phyloP scores from a whole-genome alignment of 1,140 invertebrate species.

The Pemphigus obesinymphae region DNA sequence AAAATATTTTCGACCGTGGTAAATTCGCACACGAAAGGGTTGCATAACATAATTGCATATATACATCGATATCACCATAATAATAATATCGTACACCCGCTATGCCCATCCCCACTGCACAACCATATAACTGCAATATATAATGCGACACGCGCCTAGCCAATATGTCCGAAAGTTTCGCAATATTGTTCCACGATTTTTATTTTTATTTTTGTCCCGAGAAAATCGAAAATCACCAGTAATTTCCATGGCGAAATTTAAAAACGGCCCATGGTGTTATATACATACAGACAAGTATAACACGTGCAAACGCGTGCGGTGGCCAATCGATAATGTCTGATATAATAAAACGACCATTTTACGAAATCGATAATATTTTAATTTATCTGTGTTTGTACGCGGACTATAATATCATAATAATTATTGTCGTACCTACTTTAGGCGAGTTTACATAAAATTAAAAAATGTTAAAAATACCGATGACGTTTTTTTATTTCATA shows the following conservation, averaged over 20 bases:
- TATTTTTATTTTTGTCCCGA: background rate
- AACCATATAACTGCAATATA: background rate
- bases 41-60: background rate
- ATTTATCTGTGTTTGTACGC: too few species aligned
- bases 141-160: background rate
- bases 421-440: too few species aligned
- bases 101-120: background rate
- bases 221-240: background rate
- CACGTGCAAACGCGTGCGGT: too few species aligned
- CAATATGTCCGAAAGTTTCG: conserved; percentile 8
- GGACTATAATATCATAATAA: too few species aligned
- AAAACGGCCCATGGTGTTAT: too few species aligned
- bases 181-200: background rate
- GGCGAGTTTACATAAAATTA: too few species aligned
- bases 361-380: background rate
- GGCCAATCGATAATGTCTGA: background rate
- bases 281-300: too few species aligned
- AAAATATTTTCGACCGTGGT: conserved; percentile 8
- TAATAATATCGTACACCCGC: too few species aligned
- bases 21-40: background rate
- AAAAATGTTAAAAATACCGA: too few species aligned
- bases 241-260: background rate
- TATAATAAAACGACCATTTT: background rate
- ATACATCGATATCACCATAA: background rate
- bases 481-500: too few species aligned